These are phyloP conservation scores for Psammodynastes pulverulentus DNA, from an alignment of 2,113 vertebrate species.

Conservation along the genomic window DNA sequence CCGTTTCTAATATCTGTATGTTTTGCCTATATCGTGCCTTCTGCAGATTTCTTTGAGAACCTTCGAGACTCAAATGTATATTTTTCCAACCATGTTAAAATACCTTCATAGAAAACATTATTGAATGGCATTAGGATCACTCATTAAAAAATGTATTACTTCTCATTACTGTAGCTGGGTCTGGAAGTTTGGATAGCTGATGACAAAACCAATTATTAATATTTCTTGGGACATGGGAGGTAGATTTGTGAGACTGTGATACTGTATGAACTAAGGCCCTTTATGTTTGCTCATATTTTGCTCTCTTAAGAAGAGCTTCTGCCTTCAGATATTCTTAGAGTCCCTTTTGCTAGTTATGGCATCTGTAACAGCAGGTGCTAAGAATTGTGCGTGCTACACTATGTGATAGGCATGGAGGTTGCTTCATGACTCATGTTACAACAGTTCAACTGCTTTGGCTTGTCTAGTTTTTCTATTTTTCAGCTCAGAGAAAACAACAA, in stretches of 20 bases:
- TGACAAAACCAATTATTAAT: background rate
- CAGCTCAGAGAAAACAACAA: background rate
- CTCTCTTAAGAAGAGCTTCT: background rate
- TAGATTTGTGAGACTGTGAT: background rate
- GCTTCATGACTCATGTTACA: background rate
- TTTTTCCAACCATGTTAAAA: background rate
- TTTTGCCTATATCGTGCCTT: background rate
- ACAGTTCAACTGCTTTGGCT: background rate
- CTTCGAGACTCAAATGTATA: background rate
- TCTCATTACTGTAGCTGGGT: background rate
- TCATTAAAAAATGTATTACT: background rate
- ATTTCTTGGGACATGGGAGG: background rate
- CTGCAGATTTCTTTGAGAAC: background rate
- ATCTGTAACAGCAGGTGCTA: background rate
- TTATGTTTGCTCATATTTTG: background rate
- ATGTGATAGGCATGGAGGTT: background rate
- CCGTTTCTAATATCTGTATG: background rate
- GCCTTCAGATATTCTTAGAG: background rate
- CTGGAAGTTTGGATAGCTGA: background rate
- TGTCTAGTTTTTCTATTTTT: background rate
- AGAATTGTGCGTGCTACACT: background rate
- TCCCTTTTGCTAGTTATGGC: background rate
- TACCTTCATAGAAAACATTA: background rate
- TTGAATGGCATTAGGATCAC: background rate
- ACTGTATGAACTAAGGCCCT: background rate